Base-by-base conservation (phyloP, 2,113 vertebrate species). In the Phrynocephalus versicolor region DNA sequence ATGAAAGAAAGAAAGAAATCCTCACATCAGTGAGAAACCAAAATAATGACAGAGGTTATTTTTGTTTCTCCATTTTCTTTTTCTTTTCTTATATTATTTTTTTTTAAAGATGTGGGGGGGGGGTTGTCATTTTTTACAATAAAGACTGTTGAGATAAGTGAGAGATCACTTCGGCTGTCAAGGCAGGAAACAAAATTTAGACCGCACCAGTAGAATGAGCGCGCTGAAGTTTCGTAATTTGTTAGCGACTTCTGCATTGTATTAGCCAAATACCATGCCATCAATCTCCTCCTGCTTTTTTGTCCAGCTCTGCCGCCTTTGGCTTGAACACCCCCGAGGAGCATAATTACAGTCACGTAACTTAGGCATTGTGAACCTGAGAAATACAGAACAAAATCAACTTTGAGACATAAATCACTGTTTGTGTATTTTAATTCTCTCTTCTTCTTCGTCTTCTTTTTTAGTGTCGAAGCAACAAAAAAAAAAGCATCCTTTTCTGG, bases 201-300 rank as follows among this genome's bases (percentile, higher is more conserved):
- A 90, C 92, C 84, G 45, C 87, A 85, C 88, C 60, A 83, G 87
- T 41, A 60, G 91, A 89, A 91, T 87, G 91, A 89, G 92, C 90
- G 88, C 85, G 83, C 87, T 91, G 78, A 93, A 93, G 90, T 75
- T 65, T 94, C 89, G 92, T 79, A 91, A 94, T 94, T 90, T 94
- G 74, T 93, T 93, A 94, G 92, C 90, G 92, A 91, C 95, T 94
- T 91, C 33, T 84, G 92, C 94, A 93, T 57, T 92, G 94, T 81
- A 92, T 92, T 93, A 95, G 85, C 93, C 93, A 93, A 94, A 84
- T 92, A 87, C 23, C 45, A 92, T 81, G 55, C 88, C 96, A 96
- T 96, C 96, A 94, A 96, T 96, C 96, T 96, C 95, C 90, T 89
- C 25, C 85, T 82, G 88, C 83, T 89, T 64, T 88, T 91, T 90